Evolutionary conservation across 30 jellyfish, hydroid and myxozoan species (phyloP), one percentile per base, ranked within the genome.

Genomic region (Phacellophora camtschatica): DNA sequence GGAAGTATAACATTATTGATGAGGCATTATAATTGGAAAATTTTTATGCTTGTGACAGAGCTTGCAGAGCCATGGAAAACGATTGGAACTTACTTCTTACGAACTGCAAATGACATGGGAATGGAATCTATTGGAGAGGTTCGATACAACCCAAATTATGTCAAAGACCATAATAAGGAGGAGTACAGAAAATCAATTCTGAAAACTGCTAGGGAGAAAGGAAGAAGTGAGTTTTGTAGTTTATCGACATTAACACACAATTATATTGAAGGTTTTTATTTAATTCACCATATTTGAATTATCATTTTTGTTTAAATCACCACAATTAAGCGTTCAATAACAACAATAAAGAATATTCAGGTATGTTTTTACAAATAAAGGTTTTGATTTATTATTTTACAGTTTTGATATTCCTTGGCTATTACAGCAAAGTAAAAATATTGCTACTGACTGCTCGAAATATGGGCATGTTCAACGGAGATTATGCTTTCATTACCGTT

Each of bases 371-470:
- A 54, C 23, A 7, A 8, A 16, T 16, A 8, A 41, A 8, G 55
- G 16, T 8, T 41, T 9, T 41, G 13, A 41, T 16, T 41, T 42
- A 20, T 51, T 81, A 15, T 8, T 65, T 77, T 43, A 29, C 51
- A 90, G 98, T 90, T 39, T 83, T 90, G 46, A 83, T 84, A 48
- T 43, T 90, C 32, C 88, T 90, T 57, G 98, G 96, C 12, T 91
- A 91, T 57, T 63, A 71, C 78, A 54, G 81, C 58, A 90, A 91
- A 71, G 82, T 74, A 16, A 50, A 58, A 6, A 78, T 35, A 25
- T 65, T 84, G 20, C 84, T 94, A 37, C 49, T 68, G 3, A 76
- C 80, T 22, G 97, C 97, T 7, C 72, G 86, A 36, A 68, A 80
- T 19, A 29, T 51, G 31, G 96, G 92, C 0, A 78, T 81, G 95